A percentile compares a stretch with the other conserved stretches of the same genome.
Evolutionary conservation across 2,888 invertebrate species (phyloP).

Genomic region (Apotomis betuletana): DNA sequence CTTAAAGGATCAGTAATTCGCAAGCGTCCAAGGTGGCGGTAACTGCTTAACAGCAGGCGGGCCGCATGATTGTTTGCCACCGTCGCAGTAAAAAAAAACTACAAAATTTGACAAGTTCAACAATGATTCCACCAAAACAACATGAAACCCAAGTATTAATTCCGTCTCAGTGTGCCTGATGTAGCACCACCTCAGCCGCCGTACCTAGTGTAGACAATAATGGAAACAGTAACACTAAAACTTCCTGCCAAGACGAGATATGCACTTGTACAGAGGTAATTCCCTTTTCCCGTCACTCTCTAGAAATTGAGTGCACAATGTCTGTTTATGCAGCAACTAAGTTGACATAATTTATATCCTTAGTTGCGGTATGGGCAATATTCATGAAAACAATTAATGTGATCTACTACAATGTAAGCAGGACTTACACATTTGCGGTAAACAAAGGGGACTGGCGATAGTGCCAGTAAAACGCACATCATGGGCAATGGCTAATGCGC

Average conservation of each 20-base stretch:
- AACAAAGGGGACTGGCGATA: too few relatives aligned
- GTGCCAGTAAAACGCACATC: too few relatives aligned
- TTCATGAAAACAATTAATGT: not conserved
- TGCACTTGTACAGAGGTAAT: conserved; percentile 11
- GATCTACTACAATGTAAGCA: too few relatives aligned
- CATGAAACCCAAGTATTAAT: not conserved
- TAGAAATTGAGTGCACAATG: conserved; percentile 30
- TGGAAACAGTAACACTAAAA: conserved; percentile 31
- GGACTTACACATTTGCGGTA: too few relatives aligned
- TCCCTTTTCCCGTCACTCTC: conserved; percentile 30
- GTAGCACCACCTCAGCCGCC: not conserved
- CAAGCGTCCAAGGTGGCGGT: too few relatives aligned
- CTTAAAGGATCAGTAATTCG: too few relatives aligned
- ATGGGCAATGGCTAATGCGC: too few relatives aligned
- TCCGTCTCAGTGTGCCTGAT: not conserved
- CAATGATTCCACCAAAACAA: not conserved
- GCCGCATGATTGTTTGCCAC: too few relatives aligned
- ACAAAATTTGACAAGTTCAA: too few relatives aligned
- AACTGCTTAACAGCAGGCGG: too few relatives aligned
- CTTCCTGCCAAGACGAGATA: conserved; percentile 30
- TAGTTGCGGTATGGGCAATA: conserved; percentile 8
- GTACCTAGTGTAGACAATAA: conserved; percentile 27
- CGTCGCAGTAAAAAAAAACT: too few relatives aligned
- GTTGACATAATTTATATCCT: conserved; percentile 26
- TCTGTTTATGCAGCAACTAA: conserved; percentile 26